These are phyloP conservation scores for Stenichneumon culpator DNA, from an alignment of 2,888 invertebrate species.

Conservation along the genomic window DNA sequence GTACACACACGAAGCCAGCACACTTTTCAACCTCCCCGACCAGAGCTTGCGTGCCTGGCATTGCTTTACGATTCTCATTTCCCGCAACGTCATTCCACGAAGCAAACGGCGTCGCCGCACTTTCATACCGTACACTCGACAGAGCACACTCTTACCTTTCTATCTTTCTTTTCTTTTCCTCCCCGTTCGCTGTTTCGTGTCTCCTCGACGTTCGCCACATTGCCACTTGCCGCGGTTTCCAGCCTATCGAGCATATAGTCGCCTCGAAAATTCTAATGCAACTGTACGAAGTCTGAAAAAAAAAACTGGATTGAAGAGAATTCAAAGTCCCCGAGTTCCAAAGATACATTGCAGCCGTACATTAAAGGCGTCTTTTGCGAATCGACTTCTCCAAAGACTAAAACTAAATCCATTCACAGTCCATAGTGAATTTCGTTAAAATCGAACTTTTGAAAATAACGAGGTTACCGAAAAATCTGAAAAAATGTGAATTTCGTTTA, in stretches of 20 bases:
- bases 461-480: too few species aligned
- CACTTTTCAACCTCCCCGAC: slow-evolving; percentile 42
- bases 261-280: slow-evolving; percentile 15
- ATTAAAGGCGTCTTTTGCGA: too few species aligned
- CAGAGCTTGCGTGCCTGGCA: slow-evolving; percentile 79
- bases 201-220: slow-evolving; percentile 51
- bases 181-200: slow-evolving; percentile 58
- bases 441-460: background rate
- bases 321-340: background rate
- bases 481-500: too few species aligned
- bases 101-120: slow-evolving; percentile 68
- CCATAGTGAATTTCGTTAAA: background rate
- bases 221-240: background rate
- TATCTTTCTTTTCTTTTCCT: slow-evolving; percentile 53
- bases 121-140: slow-evolving; percentile 34
- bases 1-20: slow-evolving; percentile 11
- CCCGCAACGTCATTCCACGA: slow-evolving; percentile 80
- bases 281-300: slow-evolving; percentile 18
- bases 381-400: too few species aligned
- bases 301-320: slow-evolving; percentile 3
- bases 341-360: too few species aligned
- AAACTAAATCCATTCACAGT: background rate
- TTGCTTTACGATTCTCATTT: slow-evolving; percentile 82
- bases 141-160: slow-evolving; percentile 33
- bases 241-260: background rate